Percentiles rank a stretch among this genome's conserved stretches.
Evolutionary conservation across 2,113 vertebrate genomes (phyloP).

Genomic region (Coryphaenoides rupestris): DNA sequence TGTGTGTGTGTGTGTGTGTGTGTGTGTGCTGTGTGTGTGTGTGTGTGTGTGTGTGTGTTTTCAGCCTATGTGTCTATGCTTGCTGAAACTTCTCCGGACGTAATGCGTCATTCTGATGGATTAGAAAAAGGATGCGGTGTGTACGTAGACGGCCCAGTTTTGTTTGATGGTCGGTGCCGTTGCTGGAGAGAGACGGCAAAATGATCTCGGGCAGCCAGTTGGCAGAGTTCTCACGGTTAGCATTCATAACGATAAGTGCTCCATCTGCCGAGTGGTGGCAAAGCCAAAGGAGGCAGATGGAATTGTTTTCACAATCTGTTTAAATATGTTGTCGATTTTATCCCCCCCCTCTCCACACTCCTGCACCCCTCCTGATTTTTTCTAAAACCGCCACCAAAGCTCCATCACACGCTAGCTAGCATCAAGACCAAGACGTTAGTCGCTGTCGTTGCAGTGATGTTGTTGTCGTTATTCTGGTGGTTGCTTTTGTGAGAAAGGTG

Average conservation of each 20-base stretch:
- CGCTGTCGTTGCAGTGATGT: not conserved
- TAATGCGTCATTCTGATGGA: no score
- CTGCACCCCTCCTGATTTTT: conserved; percentile 63
- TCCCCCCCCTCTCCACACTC: conserved; percentile 23
- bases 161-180: conserved; percentile 38
- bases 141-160: conserved; percentile 27
- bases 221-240: conserved; percentile 64
- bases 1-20: conserved; percentile 16
- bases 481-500: no score
- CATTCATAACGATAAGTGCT: conserved; percentile 71
- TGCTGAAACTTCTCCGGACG: no score
- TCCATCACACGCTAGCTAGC: conserved; percentile 38
- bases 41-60: no score
- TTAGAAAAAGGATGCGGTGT: no score
- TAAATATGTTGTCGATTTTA: conserved; percentile 74
- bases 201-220: conserved; percentile 54
- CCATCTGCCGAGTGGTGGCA: conserved; percentile 60
- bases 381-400: conserved; percentile 53
- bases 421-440: conserved; percentile 40
- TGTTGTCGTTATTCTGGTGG: not conserved
- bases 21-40: no score
- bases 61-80: no score
- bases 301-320: conserved; percentile 78
- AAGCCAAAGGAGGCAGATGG: conserved; percentile 78
- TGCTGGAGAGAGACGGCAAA: conserved; percentile 42